phyloP scores from a whole-genome alignment of 2,113 vertebrate species.

The Hippocampus guttulatus region DNA sequence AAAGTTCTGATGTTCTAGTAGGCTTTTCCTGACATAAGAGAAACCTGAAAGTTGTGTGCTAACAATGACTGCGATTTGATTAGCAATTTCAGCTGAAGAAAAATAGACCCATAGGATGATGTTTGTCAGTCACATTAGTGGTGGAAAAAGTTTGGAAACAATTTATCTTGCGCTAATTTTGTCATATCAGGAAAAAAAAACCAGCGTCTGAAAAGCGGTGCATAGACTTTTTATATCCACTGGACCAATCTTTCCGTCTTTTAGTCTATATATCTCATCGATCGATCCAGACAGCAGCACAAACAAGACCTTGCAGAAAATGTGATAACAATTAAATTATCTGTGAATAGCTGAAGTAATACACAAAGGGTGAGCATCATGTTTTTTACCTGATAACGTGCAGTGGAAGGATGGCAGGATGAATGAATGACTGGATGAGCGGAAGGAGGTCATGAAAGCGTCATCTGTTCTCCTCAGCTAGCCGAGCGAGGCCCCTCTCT shows the following conservation, averaged over 20 bases:
- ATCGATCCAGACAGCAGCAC: not conserved
- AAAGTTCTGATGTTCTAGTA: not conserved
- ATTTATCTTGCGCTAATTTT: too few relatives aligned
- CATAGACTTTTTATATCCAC: too few relatives aligned
- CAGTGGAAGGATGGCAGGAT: not conserved
- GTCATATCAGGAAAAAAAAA: too few relatives aligned
- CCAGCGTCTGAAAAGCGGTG: too few relatives aligned
- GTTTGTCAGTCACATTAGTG: not conserved
- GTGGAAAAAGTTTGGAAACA: too few relatives aligned
- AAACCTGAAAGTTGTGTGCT: too few relatives aligned
- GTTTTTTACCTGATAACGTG: constrained; percentile 1
- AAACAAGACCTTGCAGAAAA: not conserved
- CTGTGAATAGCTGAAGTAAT: not conserved
- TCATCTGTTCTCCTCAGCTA: constrained; percentile 31
- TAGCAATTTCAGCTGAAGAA: too few relatives aligned
- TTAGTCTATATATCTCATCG: not conserved
- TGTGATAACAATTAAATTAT: not conserved
- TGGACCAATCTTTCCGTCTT: too few relatives aligned
- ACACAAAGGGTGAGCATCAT: not conserved
- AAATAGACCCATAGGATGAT: not conserved
- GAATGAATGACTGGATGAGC: not conserved
- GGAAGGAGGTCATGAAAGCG: constrained; percentile 8
- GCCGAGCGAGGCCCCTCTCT: constrained; percentile 51
- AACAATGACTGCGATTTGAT: not conserved
- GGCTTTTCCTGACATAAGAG: not conserved